Conservation (phyloP, 1,140 invertebrate species). For the Heliconius eleuchia region DNA sequence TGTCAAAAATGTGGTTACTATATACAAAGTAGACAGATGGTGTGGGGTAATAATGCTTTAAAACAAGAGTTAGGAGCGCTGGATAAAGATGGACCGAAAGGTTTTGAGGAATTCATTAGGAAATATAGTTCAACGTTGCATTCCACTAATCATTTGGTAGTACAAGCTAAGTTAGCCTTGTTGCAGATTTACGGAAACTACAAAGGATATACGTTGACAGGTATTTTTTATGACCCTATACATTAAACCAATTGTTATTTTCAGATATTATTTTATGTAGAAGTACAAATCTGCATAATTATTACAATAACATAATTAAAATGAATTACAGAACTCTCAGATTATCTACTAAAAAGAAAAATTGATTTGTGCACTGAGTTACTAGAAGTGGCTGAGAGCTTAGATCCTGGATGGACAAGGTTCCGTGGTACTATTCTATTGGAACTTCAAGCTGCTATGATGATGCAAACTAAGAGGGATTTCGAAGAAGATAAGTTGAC, state of each 20-base stretch:
- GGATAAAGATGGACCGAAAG: slow-evolving; percentile 78
- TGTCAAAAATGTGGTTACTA: slow-evolving; percentile 83
- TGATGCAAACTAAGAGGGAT: slow-evolving; percentile 80
- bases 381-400: slow-evolving; percentile 82
- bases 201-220: slow-evolving; percentile 79
- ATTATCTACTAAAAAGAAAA: slow-evolving; percentile 83
- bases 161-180: slow-evolving; percentile 86
- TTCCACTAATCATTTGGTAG: slow-evolving; percentile 84
- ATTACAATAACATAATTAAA: background rate
- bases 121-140: slow-evolving; percentile 83
- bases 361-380: slow-evolving; percentile 85
- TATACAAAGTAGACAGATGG: slow-evolving; percentile 82
- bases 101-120: slow-evolving; percentile 84
- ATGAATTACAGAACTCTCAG: slow-evolving; percentile 80
- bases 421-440: slow-evolving; percentile 84
- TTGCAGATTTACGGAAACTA: slow-evolving; percentile 85
- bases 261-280: background rate
- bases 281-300: background rate
- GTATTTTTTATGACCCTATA: slow-evolving; percentile 57
- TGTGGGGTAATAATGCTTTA: slow-evolving; percentile 83
- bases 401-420: slow-evolving; percentile 84
- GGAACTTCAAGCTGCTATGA: slow-evolving; percentile 84
- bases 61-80: slow-evolving; percentile 83
- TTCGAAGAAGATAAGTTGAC: slow-evolving; percentile 79
- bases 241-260: background rate